phyloP scores from a whole-genome alignment of 2,113 vertebrate species.

The Eolophus roseicapilla region DNA sequence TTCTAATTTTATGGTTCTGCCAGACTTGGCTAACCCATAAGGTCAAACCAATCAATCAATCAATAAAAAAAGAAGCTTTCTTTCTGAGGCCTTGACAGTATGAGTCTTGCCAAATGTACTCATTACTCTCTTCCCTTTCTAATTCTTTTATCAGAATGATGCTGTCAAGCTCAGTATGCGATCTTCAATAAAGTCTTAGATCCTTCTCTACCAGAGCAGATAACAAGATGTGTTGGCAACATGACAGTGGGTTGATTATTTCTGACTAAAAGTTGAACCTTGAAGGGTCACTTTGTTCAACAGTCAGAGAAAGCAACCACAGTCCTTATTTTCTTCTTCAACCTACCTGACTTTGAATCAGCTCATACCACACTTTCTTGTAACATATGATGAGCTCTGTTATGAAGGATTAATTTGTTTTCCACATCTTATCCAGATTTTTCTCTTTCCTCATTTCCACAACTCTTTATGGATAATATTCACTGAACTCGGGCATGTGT shows the following conservation, averaged over 20 bases:
- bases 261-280: not conserved
- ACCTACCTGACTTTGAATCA: not conserved
- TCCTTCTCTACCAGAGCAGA: not conserved
- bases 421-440: not conserved
- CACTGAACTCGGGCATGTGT: not conserved
- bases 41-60: not conserved
- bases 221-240: not conserved
- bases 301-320: not conserved
- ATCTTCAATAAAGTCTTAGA: not conserved
- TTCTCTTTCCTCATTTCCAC: not conserved
- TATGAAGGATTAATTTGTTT: not conserved
- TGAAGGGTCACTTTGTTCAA: not conserved
- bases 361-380: not conserved
- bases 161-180: not conserved
- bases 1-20: not conserved
- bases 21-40: not conserved
- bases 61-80: not conserved
- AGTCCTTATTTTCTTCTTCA: not conserved
- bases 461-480: not conserved
- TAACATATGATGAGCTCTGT: not conserved
- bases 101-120: not conserved
- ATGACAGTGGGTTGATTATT: not conserved
- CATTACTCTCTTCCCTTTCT: not conserved
- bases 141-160: not conserved
- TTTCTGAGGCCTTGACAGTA: not conserved